Conservation (phyloP, 2,888 invertebrate species). For the Tipula confusa region DNA sequence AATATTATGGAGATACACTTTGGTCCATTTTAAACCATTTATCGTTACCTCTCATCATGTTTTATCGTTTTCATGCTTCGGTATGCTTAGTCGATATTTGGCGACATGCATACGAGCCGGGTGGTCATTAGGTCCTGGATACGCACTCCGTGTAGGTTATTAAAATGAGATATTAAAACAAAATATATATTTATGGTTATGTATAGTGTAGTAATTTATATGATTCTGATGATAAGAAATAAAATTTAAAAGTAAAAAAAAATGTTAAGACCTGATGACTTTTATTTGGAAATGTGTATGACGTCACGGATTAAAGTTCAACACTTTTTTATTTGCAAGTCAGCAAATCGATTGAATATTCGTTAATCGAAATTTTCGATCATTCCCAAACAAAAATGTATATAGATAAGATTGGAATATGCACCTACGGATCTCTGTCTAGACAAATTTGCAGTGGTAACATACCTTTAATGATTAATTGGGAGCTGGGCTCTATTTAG, state of each 20-base stretch:
- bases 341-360: no score
- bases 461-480: no score
- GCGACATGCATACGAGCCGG: slow-evolving; percentile 67
- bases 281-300: not conserved
- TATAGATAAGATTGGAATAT: no score
- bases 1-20: slow-evolving; percentile 60
- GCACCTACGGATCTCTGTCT: no score
- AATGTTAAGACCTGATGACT: not conserved
- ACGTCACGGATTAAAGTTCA: not conserved
- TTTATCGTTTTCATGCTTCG: slow-evolving; percentile 74
- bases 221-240: not conserved
- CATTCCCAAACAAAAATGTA: no score
- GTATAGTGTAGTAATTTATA: slow-evolving; percentile 7
- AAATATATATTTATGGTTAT: not conserved
- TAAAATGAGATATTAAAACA: not conserved
- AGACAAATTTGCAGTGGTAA: no score
- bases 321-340: not conserved
- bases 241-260: not conserved
- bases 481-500: no score
- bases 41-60: slow-evolving; percentile 69
- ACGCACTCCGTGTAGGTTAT: not conserved
- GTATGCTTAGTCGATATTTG: slow-evolving; percentile 75
- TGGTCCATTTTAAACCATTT: slow-evolving; percentile 72
- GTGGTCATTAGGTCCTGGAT: not conserved
- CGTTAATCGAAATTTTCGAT: no score